Evolutionary conservation across 2,113 vertebrate genomes (phyloP).

Genomic region (Misgurnus mizolepis): DNA sequence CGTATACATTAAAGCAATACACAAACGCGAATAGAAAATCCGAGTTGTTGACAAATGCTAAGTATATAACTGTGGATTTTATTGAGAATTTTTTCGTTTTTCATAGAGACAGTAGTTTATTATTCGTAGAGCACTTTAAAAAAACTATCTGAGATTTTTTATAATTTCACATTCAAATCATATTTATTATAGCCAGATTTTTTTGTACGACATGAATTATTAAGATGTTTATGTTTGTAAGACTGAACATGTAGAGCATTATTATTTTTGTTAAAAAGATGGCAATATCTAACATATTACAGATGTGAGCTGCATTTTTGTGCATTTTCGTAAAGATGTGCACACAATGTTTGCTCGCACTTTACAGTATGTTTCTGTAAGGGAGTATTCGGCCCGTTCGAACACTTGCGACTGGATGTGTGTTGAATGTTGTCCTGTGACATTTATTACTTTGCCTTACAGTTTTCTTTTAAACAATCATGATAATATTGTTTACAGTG

Average conservation of each 20-base stretch:
- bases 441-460: constrained; percentile 69
- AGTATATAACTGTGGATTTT: constrained; percentile 26
- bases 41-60: constrained; percentile 21
- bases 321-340: constrained; percentile 5
- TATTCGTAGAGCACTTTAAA: constrained; percentile 56
- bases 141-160: constrained; percentile 40
- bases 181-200: constrained; percentile 44
- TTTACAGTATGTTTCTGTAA: constrained; percentile 24
- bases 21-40: constrained; percentile 14
- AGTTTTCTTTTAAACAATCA: constrained; percentile 23
- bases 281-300: constrained; percentile 49
- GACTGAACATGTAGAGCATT: constrained; percentile 24
- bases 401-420: constrained; percentile 1
- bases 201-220: constrained; percentile 37
- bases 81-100: constrained; percentile 13
- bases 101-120: constrained; percentile 30
- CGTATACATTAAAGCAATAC: constrained; percentile 48
- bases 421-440: constrained; percentile 55
- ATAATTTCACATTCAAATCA: constrained; percentile 37
- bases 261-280: constrained; percentile 54
- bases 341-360: not conserved
- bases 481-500: constrained; percentile 30
- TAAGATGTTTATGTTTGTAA: constrained; percentile 47
- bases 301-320: constrained; percentile 29
- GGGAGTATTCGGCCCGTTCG: constrained; percentile 22